Base-by-base conservation (phyloP, 2,888 invertebrate species). In the Thalpophila matura region DNA sequence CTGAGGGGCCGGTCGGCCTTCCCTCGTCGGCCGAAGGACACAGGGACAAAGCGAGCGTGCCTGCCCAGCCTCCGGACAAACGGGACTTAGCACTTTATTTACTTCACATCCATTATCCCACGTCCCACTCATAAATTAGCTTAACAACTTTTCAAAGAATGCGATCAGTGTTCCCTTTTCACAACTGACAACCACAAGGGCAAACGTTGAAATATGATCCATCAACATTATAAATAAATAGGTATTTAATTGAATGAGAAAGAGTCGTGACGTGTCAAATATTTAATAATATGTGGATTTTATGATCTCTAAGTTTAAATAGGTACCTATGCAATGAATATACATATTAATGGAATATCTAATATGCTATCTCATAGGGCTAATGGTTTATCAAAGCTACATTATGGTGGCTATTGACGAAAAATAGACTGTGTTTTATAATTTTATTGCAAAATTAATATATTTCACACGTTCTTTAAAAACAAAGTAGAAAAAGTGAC, bases 21-120 rank as follows among this genome's bases (percentile, higher is more conserved):
- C 88, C 75, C 82, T 77, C 75, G 74, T 65, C 74, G 80, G 63
- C 66, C 85, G 91, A 91, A 92, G 91, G 93, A 88, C 92, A 76
- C 58, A 33, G 63, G 88, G 85, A 91, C 92, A 92, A 93, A 86
- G 86, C 80, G 82, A 81, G 81, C 84, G 84, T 82, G 87, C 82
- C 82, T 81, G 86, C 83, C 83, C 75, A 77, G 81, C 80, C 83
- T 81, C 82, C 75, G 77, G 80, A 85, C 79, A 76, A 86, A 91
- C 88, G 85, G 88, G 88, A 85, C 84, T 79, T 77, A 57, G 69
- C 81, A 85, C 69, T 75, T 82, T 87, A 86, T 87, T 89, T 84
- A 86, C 83, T 68, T 55, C 63, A 49, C 67, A 80, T 56, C 70
- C 72, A 84, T 83, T 84, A 88, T 85, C 73, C 77, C 72, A 68